Base-by-base conservation (phyloP, 2,888 invertebrate genomes). In the Meiosimyza decipiens region DNA sequence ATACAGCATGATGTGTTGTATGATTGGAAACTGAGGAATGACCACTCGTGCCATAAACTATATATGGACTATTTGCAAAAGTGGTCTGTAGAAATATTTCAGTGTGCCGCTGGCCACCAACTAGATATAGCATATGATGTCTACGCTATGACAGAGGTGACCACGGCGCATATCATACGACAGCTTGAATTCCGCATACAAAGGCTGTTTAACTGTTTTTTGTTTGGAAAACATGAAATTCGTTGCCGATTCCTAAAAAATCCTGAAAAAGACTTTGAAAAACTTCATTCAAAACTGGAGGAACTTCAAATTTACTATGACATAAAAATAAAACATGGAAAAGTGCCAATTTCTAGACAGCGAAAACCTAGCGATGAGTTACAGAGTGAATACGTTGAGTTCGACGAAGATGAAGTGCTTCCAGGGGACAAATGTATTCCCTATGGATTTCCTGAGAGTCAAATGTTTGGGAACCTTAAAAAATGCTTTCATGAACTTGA, bases 111-210 rank as follows among this genome's bases (percentile, higher is more conserved):
- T 0, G 77, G 76, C 4, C 51, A 68, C 6, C 74, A 83, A 33
- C 78, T 86, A 2, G 73, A 77, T 6, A 68, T 79, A 1, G 79
- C 79, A 1, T 85, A 80, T 54, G 84, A 85, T 73, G 79, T 85
- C 6, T 84, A 81, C 75, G 80, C 83, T 0, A 81, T 84, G 69
- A 82, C 85, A 12, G 81, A 83, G 74, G 70, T 82, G 11, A 80
- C 79, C n/a, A 78, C 80, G n/a, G 82, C 81, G 75, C 80, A 82
- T 57, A 75, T 86, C 3, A 75, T 86, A 76, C 78, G 78, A 22
- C 82, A 85, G 75, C 75, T 85, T 12, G 86, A 86, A 68, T 83
- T 83, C 72, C 82, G 84, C 0, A 80, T 86, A 65, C 83, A 85
- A 69, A 76, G 82, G 55, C 72, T 86, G 2, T 83, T 80, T 50